Conservation (phyloP, 2,113 vertebrate species). For the Pterocles burchelli region DNA sequence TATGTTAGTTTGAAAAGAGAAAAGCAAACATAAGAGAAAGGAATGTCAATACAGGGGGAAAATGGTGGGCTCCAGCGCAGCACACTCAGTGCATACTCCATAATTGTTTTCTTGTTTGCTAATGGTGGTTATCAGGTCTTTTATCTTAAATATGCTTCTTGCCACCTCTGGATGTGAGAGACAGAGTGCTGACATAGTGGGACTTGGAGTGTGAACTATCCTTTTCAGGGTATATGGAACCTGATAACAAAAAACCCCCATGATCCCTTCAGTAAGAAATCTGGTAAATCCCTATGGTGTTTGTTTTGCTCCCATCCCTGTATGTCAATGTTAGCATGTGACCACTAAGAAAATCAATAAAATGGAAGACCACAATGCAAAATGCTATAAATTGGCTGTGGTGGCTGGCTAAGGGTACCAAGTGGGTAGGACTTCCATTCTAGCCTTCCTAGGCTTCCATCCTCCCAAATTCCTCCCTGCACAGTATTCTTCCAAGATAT, state of each 20-base stretch:
- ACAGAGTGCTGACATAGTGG: background rate
- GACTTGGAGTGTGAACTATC: background rate
- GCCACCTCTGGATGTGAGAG: background rate
- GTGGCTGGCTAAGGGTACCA: background rate
- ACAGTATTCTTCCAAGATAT: background rate
- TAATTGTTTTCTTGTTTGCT: slow-evolving; percentile 46
- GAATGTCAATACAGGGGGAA: slow-evolving; percentile 26
- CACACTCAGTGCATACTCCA: background rate
- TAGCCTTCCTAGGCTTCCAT: background rate
- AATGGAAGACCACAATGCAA: background rate
- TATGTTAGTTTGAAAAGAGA: slow-evolving; percentile 13
- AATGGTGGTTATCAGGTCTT: background rate
- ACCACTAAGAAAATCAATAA: background rate
- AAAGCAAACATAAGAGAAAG: slow-evolving; percentile 30
- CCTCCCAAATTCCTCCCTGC: background rate
- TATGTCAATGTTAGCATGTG: background rate
- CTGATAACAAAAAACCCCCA: background rate
- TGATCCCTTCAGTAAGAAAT: background rate
- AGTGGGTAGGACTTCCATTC: background rate
- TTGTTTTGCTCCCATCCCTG: background rate
- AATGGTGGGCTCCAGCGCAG: background rate
- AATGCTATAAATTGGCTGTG: background rate
- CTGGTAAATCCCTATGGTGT: background rate
- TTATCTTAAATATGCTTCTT: slow-evolving; percentile 48
- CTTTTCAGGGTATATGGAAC: background rate